A percentile compares a stretch with the other conserved stretches of the same genome.
Evolutionary conservation across 64 coral and sea anemone genomes (phyloP).

Genomic region (Stylophora pistillata): DNA sequence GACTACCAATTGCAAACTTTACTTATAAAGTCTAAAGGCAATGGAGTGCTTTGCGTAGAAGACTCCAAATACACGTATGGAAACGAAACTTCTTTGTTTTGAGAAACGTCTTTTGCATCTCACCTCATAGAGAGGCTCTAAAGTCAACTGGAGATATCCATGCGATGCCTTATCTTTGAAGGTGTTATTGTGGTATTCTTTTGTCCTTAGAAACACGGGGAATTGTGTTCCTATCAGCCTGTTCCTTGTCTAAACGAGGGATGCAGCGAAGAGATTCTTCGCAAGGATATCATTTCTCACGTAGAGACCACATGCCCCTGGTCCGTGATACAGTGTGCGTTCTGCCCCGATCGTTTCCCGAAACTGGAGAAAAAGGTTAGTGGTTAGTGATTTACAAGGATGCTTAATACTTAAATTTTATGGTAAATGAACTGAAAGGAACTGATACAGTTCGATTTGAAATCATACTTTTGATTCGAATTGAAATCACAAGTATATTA

Average conservation of each 20-base stretch:
- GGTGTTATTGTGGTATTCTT: background rate
- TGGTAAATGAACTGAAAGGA: too few relatives aligned
- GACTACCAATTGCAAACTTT: too few relatives aligned
- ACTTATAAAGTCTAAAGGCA: too few relatives aligned
- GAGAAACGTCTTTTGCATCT: too few relatives aligned
- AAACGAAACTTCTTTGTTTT: too few relatives aligned
- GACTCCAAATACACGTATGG: too few relatives aligned
- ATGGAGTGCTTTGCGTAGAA: too few relatives aligned
- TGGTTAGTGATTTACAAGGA: background rate
- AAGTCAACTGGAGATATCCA: background rate
- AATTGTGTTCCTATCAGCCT: background rate
- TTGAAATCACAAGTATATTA: too few relatives aligned
- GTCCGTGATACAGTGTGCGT: conserved; percentile 27
- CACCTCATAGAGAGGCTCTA: background rate
- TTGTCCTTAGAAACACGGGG: conserved; percentile 18
- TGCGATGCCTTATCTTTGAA: background rate
- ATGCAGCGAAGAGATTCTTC: conserved; percentile 11
- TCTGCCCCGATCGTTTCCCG: conserved; percentile 11
- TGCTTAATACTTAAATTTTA: too few relatives aligned
- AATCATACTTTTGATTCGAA: too few relatives aligned
- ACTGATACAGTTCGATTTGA: too few relatives aligned
- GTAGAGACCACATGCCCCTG: conserved; percentile 25
- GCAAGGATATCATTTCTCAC: conserved; percentile 31
- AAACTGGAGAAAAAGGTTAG: conserved; percentile 37
- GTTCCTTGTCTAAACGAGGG: conserved; percentile 18